Evolutionary conservation across 2,113 vertebrate species (phyloP).

Genomic region (Alouatta palliata): DNA sequence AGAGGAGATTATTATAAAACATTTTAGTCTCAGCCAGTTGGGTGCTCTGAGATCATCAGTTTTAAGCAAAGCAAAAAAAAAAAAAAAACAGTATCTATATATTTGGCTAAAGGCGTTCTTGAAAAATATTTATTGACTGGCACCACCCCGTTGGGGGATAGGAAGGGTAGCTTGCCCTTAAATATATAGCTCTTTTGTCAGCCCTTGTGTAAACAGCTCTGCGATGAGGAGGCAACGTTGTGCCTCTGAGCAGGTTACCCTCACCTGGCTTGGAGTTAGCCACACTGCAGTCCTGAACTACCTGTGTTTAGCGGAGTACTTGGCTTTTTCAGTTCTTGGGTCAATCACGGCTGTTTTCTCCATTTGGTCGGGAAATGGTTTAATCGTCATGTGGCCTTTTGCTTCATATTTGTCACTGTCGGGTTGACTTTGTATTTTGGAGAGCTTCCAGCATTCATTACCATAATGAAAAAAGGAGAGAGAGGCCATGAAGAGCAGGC

Average conservation of each 20-base stretch:
- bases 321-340: conserved; percentile 26
- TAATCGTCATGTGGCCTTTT: conserved; percentile 40
- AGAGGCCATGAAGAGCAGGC: neutral
- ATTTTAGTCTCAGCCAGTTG: neutral
- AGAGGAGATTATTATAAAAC: neutral
- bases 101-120: neutral
- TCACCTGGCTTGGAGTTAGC: neutral
- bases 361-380: conserved; percentile 33
- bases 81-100: neutral
- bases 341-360: neutral
- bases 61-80: neutral
- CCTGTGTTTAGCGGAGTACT: neutral
- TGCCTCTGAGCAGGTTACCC: neutral
- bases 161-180: neutral
- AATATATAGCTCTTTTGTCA: neutral
- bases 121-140: neutral
- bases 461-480: conserved; percentile 18
- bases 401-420: conserved; percentile 58
- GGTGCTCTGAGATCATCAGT: neutral
- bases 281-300: neutral
- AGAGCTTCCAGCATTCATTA: conserved; percentile 56
- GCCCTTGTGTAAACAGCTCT: neutral
- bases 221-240: neutral
- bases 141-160: neutral
- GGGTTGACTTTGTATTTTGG: conserved; percentile 51